Conservation (phyloP, 2,888 invertebrate species). For the Diaprepes abbreviatus region DNA sequence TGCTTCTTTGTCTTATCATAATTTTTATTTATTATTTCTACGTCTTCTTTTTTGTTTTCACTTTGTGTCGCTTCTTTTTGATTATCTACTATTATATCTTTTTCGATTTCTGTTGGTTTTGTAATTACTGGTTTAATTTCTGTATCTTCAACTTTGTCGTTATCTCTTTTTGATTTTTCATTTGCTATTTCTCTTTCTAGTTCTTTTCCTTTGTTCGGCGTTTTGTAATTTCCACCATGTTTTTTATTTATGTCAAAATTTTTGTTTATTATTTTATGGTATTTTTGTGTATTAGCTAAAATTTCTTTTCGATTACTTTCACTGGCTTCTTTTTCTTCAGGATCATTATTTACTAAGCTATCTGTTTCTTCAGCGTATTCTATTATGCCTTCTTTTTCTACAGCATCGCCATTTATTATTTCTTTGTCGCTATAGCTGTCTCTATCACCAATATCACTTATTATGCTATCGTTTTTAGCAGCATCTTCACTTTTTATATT, state of each 20-base stretch:
- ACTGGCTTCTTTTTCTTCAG: slow-evolving; percentile 13
- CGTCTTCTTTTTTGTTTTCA: slow-evolving; percentile 14
- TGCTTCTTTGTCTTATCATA: slow-evolving; percentile 50
- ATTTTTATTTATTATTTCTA: slow-evolving; percentile 47
- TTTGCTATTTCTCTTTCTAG: not conserved
- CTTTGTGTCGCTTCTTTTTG: not conserved
- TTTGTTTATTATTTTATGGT: slow-evolving; percentile 49
- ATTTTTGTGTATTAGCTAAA: slow-evolving; percentile 9
- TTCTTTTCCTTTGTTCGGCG: too few species aligned
- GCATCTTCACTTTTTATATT: too few species aligned
- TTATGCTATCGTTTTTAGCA: too few species aligned
- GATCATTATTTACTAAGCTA: not conserved
- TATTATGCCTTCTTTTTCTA: not conserved
- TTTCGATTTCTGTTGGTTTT: not conserved
- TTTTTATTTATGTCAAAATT: slow-evolving; percentile 46
- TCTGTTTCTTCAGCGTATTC: not conserved
- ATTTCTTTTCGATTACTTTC: slow-evolving; percentile 9
- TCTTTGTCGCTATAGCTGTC: too few species aligned
- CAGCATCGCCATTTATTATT: not conserved
- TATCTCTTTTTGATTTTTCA: slow-evolving; percentile 5
- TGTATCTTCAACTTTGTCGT: not conserved
- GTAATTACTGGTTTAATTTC: too few species aligned
- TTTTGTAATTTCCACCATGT: not conserved
- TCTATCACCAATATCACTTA: too few species aligned
- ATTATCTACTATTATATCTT: not conserved